Base-by-base conservation (phyloP, 2,113 vertebrate genomes). In the Benitochromis conjunctus region DNA sequence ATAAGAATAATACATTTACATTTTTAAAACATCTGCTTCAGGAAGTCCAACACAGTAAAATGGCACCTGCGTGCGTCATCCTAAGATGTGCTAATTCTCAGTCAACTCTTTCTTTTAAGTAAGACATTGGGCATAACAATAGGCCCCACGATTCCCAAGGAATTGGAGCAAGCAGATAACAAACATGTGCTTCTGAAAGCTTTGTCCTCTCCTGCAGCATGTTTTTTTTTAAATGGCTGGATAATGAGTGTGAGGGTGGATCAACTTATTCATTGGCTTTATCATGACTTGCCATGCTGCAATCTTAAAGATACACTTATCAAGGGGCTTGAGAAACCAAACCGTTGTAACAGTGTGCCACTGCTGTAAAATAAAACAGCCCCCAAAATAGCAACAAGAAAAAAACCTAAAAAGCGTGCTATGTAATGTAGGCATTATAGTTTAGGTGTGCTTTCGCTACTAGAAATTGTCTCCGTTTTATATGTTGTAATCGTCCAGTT, bases 121-220 rank as follows among this genome's bases (percentile, higher is more conserved):
- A 53, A 71, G 41, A 69, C 62, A 81, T 9, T 69, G 38, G 3
- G 3, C n/a, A 21, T 12, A 78, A 91, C 85, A 91, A 93, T 86
- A 78, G 85, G 29, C 19, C 18, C 34, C 13, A 8, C 14, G 12
- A 12, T 77, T 86, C 69, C 88, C 18, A 81, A 88, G 84, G 85
- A 91, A 91, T 87, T 89, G 87, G 60, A 36, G 38, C 18, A 7
- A 26, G 69, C 80, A 93, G 94, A 95, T 94, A 94, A 93, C 81
- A 71, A 31, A 6, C 86, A 64, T 34, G 21, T 83, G 66, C 11
- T 29, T 38, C 57, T 38, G 9, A 79, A 80, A 81, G 84, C 89
- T 88, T 92, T 92, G 76, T 94, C 78, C 81, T 79, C 29, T 34
- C 51, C 43, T 69, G 6, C 26, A 26, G 46, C 11, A 13, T 81